Evolutionary conservation across 2,888 invertebrate genomes (phyloP).

Genomic region (Abrostola triplasia): DNA sequence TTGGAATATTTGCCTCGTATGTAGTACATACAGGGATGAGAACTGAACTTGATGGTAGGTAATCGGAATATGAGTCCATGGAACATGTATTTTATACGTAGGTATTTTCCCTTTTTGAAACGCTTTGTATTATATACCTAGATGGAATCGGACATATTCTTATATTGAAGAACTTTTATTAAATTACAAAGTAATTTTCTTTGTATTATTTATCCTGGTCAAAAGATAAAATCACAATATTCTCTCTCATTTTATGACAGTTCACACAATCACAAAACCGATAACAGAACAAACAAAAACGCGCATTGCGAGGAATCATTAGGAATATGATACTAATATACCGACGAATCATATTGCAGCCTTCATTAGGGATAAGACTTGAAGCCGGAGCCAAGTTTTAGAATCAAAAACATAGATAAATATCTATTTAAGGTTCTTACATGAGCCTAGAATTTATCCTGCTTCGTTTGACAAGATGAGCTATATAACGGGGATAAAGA

Average conservation of each 20-base stretch:
- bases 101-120: conserved; percentile 86
- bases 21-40: conserved; percentile 52
- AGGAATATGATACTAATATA: too few relatives aligned
- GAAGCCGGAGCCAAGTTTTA: too few relatives aligned
- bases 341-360: too few relatives aligned
- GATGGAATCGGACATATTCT: conserved; percentile 89
- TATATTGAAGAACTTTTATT: conserved; percentile 88
- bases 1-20: conserved; percentile 51
- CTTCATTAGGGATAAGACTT: too few relatives aligned
- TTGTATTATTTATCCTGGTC: conserved; percentile 63
- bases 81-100: conserved; percentile 85
- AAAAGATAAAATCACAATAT: not conserved
- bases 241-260: too few relatives aligned
- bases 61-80: conserved; percentile 58
- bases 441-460: too few relatives aligned
- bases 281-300: too few relatives aligned
- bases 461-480: too few relatives aligned
- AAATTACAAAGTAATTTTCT: conserved; percentile 77
- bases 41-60: conserved; percentile 63
- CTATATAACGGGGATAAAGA: too few relatives aligned
- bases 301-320: too few relatives aligned
- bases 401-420: too few relatives aligned
- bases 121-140: conserved; percentile 83
- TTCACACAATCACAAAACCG: not conserved
- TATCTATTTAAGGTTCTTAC: too few relatives aligned